Conservation (phyloP, 2,797 vertebrate species). For the Micropoecilia bifurca region DNA sequence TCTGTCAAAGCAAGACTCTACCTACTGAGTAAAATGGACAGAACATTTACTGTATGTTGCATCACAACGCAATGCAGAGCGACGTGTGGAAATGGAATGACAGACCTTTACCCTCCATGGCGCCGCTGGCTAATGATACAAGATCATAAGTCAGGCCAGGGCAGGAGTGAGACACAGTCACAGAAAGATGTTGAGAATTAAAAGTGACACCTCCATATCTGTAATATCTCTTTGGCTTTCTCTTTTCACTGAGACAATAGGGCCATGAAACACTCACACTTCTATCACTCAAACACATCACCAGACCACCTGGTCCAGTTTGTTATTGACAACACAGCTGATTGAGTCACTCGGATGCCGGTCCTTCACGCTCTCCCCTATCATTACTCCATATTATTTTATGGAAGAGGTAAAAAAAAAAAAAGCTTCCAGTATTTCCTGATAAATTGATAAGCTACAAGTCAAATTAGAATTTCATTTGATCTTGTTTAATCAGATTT, state of each 20-base stretch:
- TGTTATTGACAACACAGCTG: background rate
- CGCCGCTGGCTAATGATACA: slow-evolving; percentile 10
- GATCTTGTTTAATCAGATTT: background rate
- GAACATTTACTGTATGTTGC: background rate
- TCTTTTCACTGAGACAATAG: background rate
- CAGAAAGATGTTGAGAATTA: slow-evolving; percentile 14
- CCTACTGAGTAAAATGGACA: slow-evolving; percentile 17
- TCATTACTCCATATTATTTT: background rate
- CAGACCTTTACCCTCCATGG: background rate
- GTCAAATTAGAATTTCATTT: background rate
- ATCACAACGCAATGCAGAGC: background rate
- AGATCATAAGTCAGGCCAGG: slow-evolving; percentile 23
- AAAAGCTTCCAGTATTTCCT: background rate
- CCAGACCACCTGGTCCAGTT: background rate
- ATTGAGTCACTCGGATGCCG: background rate
- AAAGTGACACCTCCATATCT: background rate
- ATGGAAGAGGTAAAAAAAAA: background rate
- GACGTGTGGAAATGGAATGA: slow-evolving; percentile 7
- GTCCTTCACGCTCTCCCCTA: background rate
- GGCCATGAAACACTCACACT: background rate
- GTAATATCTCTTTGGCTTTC: background rate
- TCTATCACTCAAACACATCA: background rate
- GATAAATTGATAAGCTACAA: background rate
- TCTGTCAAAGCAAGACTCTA: slow-evolving; percentile 12
- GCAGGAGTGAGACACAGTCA: background rate